Evolutionary conservation across 2,113 vertebrate genomes (phyloP), one percentile per base, ranked within the genome.

Genomic region (Agelaius phoeniceus): DNA sequence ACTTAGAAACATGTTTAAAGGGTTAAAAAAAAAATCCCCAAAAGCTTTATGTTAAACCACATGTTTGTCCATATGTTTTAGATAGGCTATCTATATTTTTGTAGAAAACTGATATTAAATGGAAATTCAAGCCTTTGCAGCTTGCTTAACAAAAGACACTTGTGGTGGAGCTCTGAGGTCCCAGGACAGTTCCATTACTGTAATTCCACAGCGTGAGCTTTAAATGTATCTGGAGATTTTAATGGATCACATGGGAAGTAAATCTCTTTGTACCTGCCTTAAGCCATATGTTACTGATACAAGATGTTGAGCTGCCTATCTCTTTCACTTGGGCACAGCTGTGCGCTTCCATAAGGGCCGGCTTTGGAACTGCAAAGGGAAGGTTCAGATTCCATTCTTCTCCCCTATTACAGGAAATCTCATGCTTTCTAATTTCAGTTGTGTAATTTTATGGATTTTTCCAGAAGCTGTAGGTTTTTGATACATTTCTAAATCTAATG

Each of bases 231-330:
- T 92, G 85, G 92, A 94, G 85, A 49, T 90, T 96, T 94, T 87
- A 96, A 91, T 94, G 91, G 89, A 65, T 91, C 93, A 61, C 75
- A 55, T 90, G 93, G 89, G 74, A 73, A 76, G 92, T 81, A 66
- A 93, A 91, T 92, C 84, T 75, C 89, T 95, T 87, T 92, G 89
- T 96, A 94, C 84, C 84, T 97, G 90, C 94, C 78, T 73, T 69
- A 76, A 91, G 81, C 94, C 93, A 93, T 93, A 26, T 94, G 94
- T 93, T 94, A 81, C 46, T 78, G 91, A 92, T 93, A 37, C 68
- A 55, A 87, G 91, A 74, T 1, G 58, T 85, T 87, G 96, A 93
- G 90, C 90, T 87, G 95, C 95, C 82, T 52, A 28, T 97, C 94
- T 94, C 78, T 65, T 93, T 91, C 93, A 90, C 94, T 83, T 27